A percentile compares a stretch with the other conserved stretches of the same genome.
phyloP scores from a whole-genome alignment of 2,797 vertebrate genomes.

The Eospalax fontanierii region DNA sequence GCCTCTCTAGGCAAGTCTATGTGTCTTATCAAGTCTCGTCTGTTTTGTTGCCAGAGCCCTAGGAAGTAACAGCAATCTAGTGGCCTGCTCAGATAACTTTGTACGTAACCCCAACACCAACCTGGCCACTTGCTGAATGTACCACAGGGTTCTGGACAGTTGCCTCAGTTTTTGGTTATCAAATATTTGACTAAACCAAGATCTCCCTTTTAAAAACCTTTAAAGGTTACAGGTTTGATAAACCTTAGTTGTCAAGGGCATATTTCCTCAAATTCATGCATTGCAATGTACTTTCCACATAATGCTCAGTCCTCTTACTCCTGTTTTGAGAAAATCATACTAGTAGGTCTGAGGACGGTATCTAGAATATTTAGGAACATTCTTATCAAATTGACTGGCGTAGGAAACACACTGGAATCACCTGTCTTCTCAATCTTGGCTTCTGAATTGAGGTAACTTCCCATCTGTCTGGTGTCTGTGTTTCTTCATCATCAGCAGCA shows the following conservation, averaged over 20 bases:
- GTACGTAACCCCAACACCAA: not conserved
- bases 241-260: not conserved
- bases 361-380: conserved; percentile 42
- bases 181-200: conserved; percentile 38
- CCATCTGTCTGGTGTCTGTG: conserved; percentile 5
- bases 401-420: not conserved
- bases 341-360: not conserved
- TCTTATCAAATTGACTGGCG: not conserved
- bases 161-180: conserved; percentile 30
- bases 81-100: not conserved
- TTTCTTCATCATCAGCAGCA: not conserved
- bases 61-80: not conserved
- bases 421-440: conserved; percentile 17
- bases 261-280: conserved; percentile 2
- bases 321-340: not conserved
- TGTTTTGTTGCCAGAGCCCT: not conserved
- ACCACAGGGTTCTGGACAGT: not conserved
- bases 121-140: not conserved
- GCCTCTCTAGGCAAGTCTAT: not conserved
- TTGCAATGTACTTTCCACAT: not conserved
- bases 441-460: conserved; percentile 21
- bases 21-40: not conserved
- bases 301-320: not conserved
- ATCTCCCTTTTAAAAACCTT: conserved; percentile 14
- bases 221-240: conserved; percentile 3